A percentile compares a stretch with the other conserved stretches of the same genome.
Evolutionary conservation across 2,888 invertebrate genomes (phyloP).

Genomic region (Polydrusus tereticollis): DNA sequence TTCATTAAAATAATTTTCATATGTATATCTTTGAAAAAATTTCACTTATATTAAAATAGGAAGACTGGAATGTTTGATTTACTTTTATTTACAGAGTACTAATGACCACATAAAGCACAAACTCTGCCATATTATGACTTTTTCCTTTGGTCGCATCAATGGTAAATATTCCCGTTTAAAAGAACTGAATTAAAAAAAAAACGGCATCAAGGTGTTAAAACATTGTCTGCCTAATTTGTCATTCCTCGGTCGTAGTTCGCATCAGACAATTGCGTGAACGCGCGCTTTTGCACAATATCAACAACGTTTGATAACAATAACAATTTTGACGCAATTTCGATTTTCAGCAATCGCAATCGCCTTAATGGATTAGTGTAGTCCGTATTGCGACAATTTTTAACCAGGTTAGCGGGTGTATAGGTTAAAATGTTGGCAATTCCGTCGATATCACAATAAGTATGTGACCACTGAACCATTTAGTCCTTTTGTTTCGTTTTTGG

Average conservation of each 20-base stretch:
- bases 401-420: conserved; percentile 39
- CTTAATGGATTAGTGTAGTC: conserved; percentile 38
- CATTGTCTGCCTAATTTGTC: conserved; percentile 13
- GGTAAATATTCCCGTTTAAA: too few species aligned
- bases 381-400: conserved; percentile 38
- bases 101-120: too few species aligned
- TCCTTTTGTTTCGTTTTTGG: conserved; percentile 23
- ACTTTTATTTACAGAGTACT: too few species aligned
- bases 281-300: conserved; percentile 30
- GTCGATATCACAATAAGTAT: conserved; percentile 34
- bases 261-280: conserved; percentile 16
- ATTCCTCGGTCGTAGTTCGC: conserved; percentile 15
- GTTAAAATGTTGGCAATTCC: conserved; percentile 31
- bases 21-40: too few species aligned
- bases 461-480: conserved; percentile 25
- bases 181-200: not conserved
- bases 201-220: not conserved
- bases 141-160: too few species aligned
- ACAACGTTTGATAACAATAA: conserved; percentile 30
- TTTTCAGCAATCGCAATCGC: conserved; percentile 32
- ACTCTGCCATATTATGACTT: too few species aligned
- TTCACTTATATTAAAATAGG: too few species aligned
- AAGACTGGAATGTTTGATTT: too few species aligned
- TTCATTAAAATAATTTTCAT: too few species aligned
- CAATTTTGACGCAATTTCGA: conserved; percentile 31